Percentiles rank a stretch among this genome's conserved stretches.
phyloP scores from a whole-genome alignment of 2,888 invertebrate species.

The Eugnorisma glareosa region DNA sequence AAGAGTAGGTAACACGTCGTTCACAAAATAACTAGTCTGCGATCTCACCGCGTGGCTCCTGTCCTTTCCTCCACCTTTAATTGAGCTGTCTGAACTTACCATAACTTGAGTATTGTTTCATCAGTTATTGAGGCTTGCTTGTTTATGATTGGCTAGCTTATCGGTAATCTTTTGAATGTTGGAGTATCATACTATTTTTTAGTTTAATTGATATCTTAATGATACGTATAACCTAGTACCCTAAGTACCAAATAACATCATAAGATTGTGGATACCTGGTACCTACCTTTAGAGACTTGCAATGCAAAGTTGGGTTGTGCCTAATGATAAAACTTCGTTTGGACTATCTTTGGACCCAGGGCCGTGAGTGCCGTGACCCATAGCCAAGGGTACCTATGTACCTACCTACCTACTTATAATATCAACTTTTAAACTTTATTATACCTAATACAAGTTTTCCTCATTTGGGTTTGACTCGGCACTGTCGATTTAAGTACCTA shows the following conservation, averaged over 20 bases:
- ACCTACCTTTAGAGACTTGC: neutral
- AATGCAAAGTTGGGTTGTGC: neutral
- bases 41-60: neutral
- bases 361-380: neutral
- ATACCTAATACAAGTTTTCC: slow-evolving; percentile 23
- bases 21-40: neutral
- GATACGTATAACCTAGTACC: neutral
- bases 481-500: neutral
- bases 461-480: slow-evolving; percentile 21
- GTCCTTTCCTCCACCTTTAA: neutral
- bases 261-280: neutral
- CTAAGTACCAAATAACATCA: neutral
- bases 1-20: neutral
- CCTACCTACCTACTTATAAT: slow-evolving; percentile 8
- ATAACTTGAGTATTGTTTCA: neutral
- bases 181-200: neutral
- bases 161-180: neutral
- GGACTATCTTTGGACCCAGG: neutral
- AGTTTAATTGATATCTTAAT: neutral
- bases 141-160: slow-evolving; percentile 14
- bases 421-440: neutral
- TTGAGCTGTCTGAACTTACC: neutral
- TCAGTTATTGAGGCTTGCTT: neutral
- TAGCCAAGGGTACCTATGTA: neutral
- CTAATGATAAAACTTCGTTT: neutral